Base-by-base conservation (phyloP, 2,113 vertebrate genomes). In the Callipepla californica region DNA sequence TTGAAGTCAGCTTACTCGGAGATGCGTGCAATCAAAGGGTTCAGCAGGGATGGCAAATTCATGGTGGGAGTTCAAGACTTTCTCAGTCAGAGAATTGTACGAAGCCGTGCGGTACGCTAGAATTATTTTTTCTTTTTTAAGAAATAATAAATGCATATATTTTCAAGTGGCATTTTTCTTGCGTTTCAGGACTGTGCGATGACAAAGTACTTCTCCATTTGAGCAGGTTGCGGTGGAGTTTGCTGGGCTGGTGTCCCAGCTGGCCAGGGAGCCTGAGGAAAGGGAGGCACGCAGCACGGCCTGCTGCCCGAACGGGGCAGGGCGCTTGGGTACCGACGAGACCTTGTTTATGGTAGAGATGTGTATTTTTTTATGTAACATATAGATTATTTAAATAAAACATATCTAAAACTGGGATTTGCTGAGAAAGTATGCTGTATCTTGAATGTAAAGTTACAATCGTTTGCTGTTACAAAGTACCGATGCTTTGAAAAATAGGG, bases 301-400 rank as follows among this genome's bases (percentile, higher is more conserved):
- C 79, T 48, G 81, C 51, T 53, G 72, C 78, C 61, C 36, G 30
- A 87, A 89, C 79, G 53, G 53, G 40, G 36, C n/a, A 9, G 50
- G 89, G 62, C 9, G 5, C 44, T 80, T 53, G 73, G 75, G 66
- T 85, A 57, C 87, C 82, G 89, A 85, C 45, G 73, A 87, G 87
- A 92, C 91, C 91, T 94, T 90, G 93, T 96, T 94, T 94, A 94
- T 86, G 95, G 91, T 91, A 92, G 65, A 96, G 93, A 96, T 94
- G 90, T 78, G 93, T 96, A 96, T 96, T 96, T 96, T 96, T 96
- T 36, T 96, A 96, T 90, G 76, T 94, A 87, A 85, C 57, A 80
- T 80, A 93, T 51, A 94, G 85, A 85, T 91, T 92, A 96, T 96
- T 94, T 96, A 93, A 96, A 72, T 92, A 90, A 13, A 94, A 93